These are phyloP conservation scores for Sinosuthora webbiana DNA, from an alignment of 2,113 vertebrate genomes.

Conservation along the genomic window DNA sequence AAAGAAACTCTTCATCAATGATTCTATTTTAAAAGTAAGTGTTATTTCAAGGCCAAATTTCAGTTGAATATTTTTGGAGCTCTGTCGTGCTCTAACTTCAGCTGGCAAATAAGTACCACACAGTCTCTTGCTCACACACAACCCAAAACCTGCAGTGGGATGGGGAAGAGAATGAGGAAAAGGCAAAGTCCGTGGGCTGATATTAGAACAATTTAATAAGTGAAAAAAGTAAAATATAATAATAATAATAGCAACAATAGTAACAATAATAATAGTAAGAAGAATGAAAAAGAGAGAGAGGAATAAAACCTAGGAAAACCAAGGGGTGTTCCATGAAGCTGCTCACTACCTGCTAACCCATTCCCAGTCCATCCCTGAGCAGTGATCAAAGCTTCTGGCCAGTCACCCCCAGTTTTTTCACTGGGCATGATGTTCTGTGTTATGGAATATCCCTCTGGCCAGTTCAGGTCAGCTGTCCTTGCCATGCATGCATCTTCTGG, in stretches of 20 bases:
- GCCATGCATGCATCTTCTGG: background rate
- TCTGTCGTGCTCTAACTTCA: background rate
- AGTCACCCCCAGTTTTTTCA: background rate
- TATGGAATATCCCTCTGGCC: background rate
- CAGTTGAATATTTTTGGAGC: background rate
- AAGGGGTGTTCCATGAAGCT: background rate
- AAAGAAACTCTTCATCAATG: background rate
- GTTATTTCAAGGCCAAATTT: background rate
- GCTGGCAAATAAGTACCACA: background rate
- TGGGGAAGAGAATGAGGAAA: background rate
- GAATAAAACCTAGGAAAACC: background rate
- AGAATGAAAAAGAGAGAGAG: background rate
- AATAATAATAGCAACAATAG: background rate
- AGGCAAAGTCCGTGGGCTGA: background rate
- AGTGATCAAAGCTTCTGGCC: background rate
- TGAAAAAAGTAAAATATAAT: background rate
- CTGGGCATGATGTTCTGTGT: background rate
- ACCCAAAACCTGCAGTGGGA: background rate
- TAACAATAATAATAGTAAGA: background rate
- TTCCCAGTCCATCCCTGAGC: background rate
- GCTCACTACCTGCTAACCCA: background rate
- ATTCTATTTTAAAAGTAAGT: background rate
- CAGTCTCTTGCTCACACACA: background rate
- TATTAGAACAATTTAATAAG: background rate
- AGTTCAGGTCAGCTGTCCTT: background rate